phyloP scores from a whole-genome alignment of 2,113 vertebrate genomes.

The Onychostoma macrolepis region DNA sequence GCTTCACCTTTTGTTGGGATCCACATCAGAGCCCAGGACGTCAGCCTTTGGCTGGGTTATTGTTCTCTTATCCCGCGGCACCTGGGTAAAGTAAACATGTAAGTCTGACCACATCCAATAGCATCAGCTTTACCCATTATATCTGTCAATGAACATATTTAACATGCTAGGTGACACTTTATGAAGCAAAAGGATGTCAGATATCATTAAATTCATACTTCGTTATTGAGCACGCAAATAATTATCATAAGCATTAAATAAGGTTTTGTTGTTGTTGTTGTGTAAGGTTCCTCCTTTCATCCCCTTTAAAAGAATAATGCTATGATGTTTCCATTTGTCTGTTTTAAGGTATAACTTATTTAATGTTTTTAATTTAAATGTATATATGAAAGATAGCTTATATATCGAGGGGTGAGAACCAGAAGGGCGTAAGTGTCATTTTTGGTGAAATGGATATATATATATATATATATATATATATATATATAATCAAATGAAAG shows the following conservation, averaged over 20 bases:
- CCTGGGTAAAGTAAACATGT: conserved; percentile 83
- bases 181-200: background rate
- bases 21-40: conserved; percentile 86
- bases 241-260: background rate
- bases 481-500: no score
- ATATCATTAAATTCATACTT: background rate
- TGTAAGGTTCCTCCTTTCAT: background rate
- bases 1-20: conserved; percentile 94
- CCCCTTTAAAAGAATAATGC: background rate
- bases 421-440: no score
- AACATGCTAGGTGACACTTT: background rate
- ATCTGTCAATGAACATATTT: conserved; percentile 44
- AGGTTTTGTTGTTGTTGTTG: background rate
- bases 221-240: background rate
- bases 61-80: conserved; percentile 91
- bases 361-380: background rate
- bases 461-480: no score
- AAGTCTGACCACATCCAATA: conserved; percentile 72
- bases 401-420: no score
- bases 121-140: conserved; percentile 51
- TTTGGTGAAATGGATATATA: no score
- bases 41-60: conserved; percentile 88
- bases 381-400: background rate
- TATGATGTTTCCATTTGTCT: background rate
- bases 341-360: background rate